phyloP scores from a whole-genome alignment of 2,113 vertebrate genomes.

The Bombycilla garrulus region DNA sequence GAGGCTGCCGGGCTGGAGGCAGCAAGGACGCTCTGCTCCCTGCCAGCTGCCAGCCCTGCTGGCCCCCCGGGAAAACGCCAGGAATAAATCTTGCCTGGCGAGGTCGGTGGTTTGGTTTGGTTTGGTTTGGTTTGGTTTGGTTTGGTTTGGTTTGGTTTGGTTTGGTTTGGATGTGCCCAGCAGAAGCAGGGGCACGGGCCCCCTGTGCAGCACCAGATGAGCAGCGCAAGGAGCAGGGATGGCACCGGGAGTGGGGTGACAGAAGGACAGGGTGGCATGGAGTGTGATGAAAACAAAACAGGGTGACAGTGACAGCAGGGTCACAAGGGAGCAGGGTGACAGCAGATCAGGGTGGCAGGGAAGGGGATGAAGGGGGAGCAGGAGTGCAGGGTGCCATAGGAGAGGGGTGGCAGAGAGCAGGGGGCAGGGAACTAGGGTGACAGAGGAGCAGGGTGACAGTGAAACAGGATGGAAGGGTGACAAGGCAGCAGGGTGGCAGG shows the following conservation, averaged over 20 bases:
- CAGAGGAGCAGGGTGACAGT: background rate
- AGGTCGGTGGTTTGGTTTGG: background rate
- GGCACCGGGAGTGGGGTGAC: background rate
- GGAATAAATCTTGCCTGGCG: background rate
- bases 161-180: background rate
- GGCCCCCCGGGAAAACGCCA: background rate
- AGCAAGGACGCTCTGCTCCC: background rate
- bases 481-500: background rate
- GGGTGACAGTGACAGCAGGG: background rate
- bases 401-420: background rate
- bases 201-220: rapidly evolving
- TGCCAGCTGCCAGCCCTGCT: background rate
- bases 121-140: background rate
- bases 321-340: background rate
- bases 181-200: background rate
- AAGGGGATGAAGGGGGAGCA: background rate
- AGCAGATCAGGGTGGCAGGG: background rate
- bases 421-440: background rate
- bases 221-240: background rate
- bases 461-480: background rate
- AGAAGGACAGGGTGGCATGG: background rate
- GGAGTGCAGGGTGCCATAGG: background rate
- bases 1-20: background rate
- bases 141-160: background rate
- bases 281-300: background rate